Conservation (phyloP, 2,113 vertebrate species). For the Zapus hudsonius region DNA sequence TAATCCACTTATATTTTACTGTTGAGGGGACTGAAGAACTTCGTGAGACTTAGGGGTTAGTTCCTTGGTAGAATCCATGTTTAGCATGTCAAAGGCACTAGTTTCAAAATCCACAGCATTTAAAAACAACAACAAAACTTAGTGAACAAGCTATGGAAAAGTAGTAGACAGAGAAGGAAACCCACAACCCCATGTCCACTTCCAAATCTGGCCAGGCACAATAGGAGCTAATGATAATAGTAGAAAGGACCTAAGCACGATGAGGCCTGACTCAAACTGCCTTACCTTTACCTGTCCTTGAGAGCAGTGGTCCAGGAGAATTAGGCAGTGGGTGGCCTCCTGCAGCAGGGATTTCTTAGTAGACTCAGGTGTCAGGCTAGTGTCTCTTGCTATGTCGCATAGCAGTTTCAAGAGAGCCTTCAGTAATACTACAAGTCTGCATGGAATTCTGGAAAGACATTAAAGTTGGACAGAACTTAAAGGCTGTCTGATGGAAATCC, state of each 20-base stretch:
- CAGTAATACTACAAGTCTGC: conserved; percentile 84
- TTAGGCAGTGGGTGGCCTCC: conserved; percentile 84
- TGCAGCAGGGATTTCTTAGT: conserved; percentile 83
- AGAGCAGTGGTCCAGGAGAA: conserved; percentile 88
- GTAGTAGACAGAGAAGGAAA: background rate
- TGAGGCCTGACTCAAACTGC: background rate
- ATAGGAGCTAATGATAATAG: background rate
- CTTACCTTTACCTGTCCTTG: conserved; percentile 89
- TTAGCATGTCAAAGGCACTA: too few relatives aligned
- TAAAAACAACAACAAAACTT: too few relatives aligned
- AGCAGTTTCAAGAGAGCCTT: conserved; percentile 89
- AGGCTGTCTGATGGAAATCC: background rate
- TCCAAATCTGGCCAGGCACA: background rate
- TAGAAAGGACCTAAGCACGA: background rate
- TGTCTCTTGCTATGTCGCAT: conserved; percentile 87
- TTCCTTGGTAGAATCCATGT: background rate
- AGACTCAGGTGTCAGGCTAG: background rate
- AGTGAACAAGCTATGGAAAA: background rate
- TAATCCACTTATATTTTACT: background rate
- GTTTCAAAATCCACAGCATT: too few relatives aligned
- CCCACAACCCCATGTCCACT: background rate
- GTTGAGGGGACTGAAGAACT: background rate
- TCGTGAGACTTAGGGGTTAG: background rate
- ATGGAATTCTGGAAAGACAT: conserved; percentile 85
- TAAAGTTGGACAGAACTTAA: background rate